phyloP scores from a whole-genome alignment of 1,140 invertebrate species.

The Semibalanus balanoides region DNA sequence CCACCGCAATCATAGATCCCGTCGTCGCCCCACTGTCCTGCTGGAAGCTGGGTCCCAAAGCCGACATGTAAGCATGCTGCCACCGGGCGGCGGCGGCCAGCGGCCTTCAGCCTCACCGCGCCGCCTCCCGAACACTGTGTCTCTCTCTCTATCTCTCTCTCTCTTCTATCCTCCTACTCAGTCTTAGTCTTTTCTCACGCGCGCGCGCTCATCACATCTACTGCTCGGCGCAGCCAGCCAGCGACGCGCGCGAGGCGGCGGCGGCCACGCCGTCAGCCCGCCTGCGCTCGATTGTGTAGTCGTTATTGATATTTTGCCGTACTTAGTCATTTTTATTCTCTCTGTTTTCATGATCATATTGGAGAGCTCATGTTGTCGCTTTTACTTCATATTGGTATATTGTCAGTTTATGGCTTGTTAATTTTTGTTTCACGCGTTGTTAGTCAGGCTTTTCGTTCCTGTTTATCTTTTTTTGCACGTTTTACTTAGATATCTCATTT shows the following conservation, averaged over 20 bases:
- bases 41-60: constrained; percentile 1
- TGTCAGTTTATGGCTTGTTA: neutral
- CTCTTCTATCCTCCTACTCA: too few species aligned
- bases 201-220: too few species aligned
- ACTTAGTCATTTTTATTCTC: neutral
- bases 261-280: too few species aligned
- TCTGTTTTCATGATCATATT: neutral
- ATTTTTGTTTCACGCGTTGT: neutral
- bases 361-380: neutral
- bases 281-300: neutral
- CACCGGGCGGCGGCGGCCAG: neutral
- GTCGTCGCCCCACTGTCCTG: neutral
- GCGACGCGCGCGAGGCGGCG: too few species aligned
- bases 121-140: too few species aligned
- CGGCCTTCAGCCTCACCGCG: too few species aligned
- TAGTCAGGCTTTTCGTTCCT: neutral
- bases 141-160: too few species aligned
- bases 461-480: neutral
- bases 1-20: neutral
- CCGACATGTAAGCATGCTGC: neutral
- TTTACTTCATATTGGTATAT: neutral
- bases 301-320: neutral
- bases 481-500: neutral
- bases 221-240: too few species aligned
- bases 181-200: too few species aligned